Evolutionary conservation across 2,113 vertebrate species (phyloP), one percentile per base, ranked within the genome.

Genomic region (Nerophis ophidion): DNA sequence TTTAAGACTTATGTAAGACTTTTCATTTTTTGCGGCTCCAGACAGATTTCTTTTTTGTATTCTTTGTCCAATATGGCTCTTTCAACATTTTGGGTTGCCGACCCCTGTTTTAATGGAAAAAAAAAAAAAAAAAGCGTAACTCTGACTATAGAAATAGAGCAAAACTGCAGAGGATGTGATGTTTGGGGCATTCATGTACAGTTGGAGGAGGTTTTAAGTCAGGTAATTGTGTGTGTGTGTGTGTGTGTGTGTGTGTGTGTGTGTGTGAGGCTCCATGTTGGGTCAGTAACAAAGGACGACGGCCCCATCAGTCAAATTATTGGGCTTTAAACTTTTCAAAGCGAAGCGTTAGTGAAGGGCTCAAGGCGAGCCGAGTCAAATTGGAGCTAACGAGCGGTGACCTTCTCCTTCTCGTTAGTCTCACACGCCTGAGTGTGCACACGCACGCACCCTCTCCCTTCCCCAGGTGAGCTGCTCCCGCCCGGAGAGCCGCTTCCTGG

Each of bases 311-410:
- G 72, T 72, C 56, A 52, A 66, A 65, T 76, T 62, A 65, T 64
- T 71, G 52, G 47, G 60, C 47, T 71, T 71, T 73, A 56, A 70
- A 72, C 71, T 50, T 66, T 68, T 75, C 58, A 70, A 75, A 74
- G 19, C n/a, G 44, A 65, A 75, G 70, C 59, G 1, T 57, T 60
- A 16, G 50, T 82, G 72, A 84, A 77, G 68, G 78, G 26, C 70
- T 84, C 76, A 75, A 73, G 66, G 38, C 61, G 0, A 8, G 49
- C 65, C 9, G 8, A 71, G 61, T 42, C 63, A 80, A 84, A 81
- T 81, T 83, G 69, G 80, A 75, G 48, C 71, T 76, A 82, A 83
- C 62, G 64, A 83, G 73, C 62, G 2, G 26, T 66, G 74, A 75
- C 70, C 63, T 72, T 50, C 55, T 48, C 7, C 1, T 60, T 33